Evolutionary conservation across 2,113 vertebrate species (phyloP), one percentile per base, ranked within the genome.

Genomic region (Crotophaga sulcirostris): DNA sequence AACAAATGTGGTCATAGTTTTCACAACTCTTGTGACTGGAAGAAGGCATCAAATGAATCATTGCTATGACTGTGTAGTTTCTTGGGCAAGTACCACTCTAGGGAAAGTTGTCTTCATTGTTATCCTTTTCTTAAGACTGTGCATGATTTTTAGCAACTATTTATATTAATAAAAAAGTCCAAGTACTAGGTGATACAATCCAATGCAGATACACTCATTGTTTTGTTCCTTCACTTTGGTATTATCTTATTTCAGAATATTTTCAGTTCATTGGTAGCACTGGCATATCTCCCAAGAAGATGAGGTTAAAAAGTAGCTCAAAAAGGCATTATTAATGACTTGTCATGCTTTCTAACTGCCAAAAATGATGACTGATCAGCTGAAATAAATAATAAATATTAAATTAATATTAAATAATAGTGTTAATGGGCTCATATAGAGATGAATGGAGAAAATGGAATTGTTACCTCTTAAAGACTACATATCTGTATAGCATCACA

Each of bases 81-180:
- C 33, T n/a, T 3, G 3, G 59, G 34, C 33, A 74, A 0, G 0
- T 24, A 51, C 6, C 1, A 2, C 7, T 28, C 20, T 29, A 54
- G 52, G 56, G 19, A 47, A 47, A 19, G 45, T 47, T 9, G 19
- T 47, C 45, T 47, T 47, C 31, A 40, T 42, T 13, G 3, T 29
- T 45, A 42, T 9, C 13, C 4, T 62, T 51, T 70, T 38, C 47
- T 55, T 55, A 69, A 72, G 38, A 8, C 38, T n/a, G 36, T 75
- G 33, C 33, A 19, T 72, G 36, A 21, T 58, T n/a, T n/a, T n/a
- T n/a, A n/a, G n/a, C n/a, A n/a, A n/a, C n/a, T 21, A 59, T 68
- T 54, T 76, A 51, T 51, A 7, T n/a, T 51, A 80, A 51, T 20
- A 59, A 9, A 4, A 17, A 74, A 7, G 2, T 38, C 15, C 10